Percentiles rank a stretch among this genome's conserved stretches.
phyloP scores from a whole-genome alignment of 1,140 invertebrate species.

The Sycobia sp. region DNA sequence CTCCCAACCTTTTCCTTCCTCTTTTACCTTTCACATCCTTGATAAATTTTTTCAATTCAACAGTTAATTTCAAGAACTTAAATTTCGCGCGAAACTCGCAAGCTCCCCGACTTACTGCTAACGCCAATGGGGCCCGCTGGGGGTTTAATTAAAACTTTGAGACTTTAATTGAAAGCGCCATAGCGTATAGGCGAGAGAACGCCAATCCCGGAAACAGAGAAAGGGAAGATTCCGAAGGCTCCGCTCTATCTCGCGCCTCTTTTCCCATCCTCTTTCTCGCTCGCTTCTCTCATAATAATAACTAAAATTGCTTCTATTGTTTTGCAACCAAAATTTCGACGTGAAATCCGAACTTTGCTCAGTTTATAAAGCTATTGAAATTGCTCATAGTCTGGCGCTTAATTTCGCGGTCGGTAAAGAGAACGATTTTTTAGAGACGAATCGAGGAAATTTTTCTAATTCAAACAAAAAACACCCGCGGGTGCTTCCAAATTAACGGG shows the following conservation, averaged over 20 bases:
- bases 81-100: constrained; percentile 14
- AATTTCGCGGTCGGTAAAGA: too few species aligned
- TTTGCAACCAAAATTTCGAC: not conserved
- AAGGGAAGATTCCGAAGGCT: not conserved
- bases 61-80: constrained; percentile 25
- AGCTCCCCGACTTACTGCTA: not conserved
- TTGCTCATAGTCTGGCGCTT: too few species aligned
- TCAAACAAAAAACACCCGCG: too few species aligned
- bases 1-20: not conserved
- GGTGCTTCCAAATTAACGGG: too few species aligned
- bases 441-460: too few species aligned
- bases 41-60: constrained; percentile 18
- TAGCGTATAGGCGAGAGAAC: not conserved
- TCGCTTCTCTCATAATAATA: constrained; percentile 25
- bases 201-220: constrained; percentile 11
- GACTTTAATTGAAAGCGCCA: constrained; percentile 32
- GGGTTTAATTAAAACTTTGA: constrained; percentile 34
- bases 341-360: not conserved
- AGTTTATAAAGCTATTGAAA: too few species aligned
- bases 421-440: too few species aligned
- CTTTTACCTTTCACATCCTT: not conserved
- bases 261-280: too few species aligned
- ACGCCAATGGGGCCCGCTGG: constrained; percentile 4
- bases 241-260: too few species aligned
- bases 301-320: constrained; percentile 9